Evolutionary conservation across 2,888 invertebrate species (phyloP), one percentile per base, ranked within the genome.

Genomic region (Heliconius hortense): DNA sequence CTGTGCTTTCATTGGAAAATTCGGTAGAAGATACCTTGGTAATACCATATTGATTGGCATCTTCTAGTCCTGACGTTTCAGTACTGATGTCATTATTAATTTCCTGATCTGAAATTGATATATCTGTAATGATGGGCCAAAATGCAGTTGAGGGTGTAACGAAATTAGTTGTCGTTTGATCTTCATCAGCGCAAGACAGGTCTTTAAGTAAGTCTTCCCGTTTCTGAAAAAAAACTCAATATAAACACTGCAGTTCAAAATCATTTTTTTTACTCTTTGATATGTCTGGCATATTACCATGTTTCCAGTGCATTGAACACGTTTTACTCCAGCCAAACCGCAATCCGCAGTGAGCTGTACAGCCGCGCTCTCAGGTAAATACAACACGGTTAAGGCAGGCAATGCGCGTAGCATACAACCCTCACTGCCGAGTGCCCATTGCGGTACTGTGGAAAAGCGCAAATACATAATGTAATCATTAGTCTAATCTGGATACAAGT

Each of bases 291-390:
- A 35, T 77, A 94, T 93, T 93, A 97, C 97, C 94, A 96, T 95
- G 88, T 96, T 96, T 82, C 96, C 96, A 83, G 96, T 96, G 88
- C 97, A 97, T 79, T 96, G 95, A 76, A 97, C 95, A 79, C 96
- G 95, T 84, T 96, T 95, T 4, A 96, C 95, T 18, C 96, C 97
- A 77, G 96, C 96, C 77, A 96, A 89, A 72, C 96, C 96, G 82
- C 97, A 97, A 86, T 97, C 97, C 43, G 96, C 95, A 60, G 96
- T 96, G 74, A 97, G 92, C 87, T 96, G 96, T 72, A 97, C 95
- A 68, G 96, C 96, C 56, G 96, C 96, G 85, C 96, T 96, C 85
- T 97, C 97, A 43, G 97, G 97, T 84, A 97, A 94, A 85, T 96
- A 97, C 76, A 96, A 94, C 80, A 96, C 95, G 1, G 97, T 97